Percentiles rank a stretch among this genome's conserved stretches.
These are phyloP conservation scores for Philonicus albiceps DNA, from an alignment of 2,888 invertebrate genomes.

Conservation along the genomic window DNA sequence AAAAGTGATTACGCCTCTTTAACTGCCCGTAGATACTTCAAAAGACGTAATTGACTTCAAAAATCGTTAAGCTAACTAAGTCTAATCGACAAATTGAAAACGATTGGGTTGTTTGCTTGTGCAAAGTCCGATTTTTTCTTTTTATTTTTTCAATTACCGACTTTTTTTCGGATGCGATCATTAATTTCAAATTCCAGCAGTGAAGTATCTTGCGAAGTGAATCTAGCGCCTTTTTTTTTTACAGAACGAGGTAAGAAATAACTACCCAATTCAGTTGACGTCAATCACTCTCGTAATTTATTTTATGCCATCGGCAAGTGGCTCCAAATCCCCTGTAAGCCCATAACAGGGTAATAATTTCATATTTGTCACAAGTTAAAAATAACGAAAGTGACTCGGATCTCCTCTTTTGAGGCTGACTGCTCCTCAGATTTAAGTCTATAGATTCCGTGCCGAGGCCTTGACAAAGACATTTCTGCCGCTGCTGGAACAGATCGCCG, in stretches of 20 bases:
- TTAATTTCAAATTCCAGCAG: background rate
- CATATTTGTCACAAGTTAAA: background rate
- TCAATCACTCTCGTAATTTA: background rate
- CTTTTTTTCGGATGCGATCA: background rate
- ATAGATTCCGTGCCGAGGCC: background rate
- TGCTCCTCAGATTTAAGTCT: background rate
- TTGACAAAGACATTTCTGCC: constrained; percentile 11
- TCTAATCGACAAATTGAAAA: background rate
- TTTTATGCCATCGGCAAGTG: background rate
- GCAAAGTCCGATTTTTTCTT: background rate
- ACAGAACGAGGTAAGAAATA: background rate
- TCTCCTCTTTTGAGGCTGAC: background rate
- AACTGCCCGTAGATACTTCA: background rate
- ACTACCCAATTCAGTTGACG: background rate
- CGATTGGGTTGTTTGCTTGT: background rate
- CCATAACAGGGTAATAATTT: background rate
- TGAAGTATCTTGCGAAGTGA: background rate
- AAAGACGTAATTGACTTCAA: background rate
- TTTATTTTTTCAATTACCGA: background rate
- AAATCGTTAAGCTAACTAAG: background rate
- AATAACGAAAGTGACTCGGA: background rate
- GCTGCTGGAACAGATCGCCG: background rate
- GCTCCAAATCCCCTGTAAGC: background rate
- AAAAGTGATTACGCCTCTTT: too few relatives aligned
- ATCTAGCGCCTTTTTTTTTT: background rate